phyloP scores from a whole-genome alignment of 2,888 invertebrate species.

The Tipula confusa region DNA sequence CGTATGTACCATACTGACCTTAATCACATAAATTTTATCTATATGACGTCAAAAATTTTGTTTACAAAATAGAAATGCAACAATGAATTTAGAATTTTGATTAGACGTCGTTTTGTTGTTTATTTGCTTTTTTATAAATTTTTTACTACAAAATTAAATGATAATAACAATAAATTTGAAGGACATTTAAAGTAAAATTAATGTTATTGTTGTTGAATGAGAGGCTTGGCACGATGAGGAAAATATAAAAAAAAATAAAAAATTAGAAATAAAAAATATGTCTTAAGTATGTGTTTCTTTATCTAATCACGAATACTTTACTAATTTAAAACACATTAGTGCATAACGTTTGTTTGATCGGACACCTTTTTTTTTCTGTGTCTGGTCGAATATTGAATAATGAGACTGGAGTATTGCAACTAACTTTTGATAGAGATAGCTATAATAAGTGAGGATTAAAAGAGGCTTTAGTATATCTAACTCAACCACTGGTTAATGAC shows the following conservation, averaged over 20 bases:
- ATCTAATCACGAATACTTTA: background rate
- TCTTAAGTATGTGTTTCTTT: background rate
- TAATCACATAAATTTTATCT: background rate
- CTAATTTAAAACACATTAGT: background rate
- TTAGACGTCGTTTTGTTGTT: slow-evolving; percentile 3
- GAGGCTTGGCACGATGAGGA: slow-evolving; percentile 16
- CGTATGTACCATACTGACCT: background rate
- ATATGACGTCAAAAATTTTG: background rate
- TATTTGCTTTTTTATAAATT: background rate
- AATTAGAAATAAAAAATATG: background rate
- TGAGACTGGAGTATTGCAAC: too few relatives aligned
- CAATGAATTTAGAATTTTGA: background rate
- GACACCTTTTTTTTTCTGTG: too few relatives aligned
- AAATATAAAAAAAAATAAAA: background rate
- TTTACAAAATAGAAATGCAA: background rate
- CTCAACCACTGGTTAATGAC: too few relatives aligned
- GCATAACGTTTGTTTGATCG: too few relatives aligned
- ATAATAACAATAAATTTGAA: background rate
- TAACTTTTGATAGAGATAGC: too few relatives aligned
- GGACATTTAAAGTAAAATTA: background rate
- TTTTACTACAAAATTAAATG: background rate
- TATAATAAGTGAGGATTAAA: too few relatives aligned
- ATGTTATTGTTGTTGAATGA: background rate
- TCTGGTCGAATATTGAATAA: too few relatives aligned
- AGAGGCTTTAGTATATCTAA: too few relatives aligned